Evolutionary conservation across 1,140 invertebrate species (phyloP), one percentile per base, ranked within the genome.

Genomic region (Drosophila cardini): DNA sequence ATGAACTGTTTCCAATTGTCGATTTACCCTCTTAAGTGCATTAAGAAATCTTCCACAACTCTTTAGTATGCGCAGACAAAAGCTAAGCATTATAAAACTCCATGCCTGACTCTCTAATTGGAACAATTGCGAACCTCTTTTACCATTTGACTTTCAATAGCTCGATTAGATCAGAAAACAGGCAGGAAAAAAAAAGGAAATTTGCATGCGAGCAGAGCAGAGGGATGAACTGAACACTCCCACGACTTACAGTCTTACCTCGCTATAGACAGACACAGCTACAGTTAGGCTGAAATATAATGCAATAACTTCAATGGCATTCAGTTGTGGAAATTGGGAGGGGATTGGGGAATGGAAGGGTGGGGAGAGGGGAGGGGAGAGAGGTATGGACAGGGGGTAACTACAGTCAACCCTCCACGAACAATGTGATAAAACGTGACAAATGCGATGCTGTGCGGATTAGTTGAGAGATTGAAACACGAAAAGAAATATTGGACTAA

Each of bases 391-490:
- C 21, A 7, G 63, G 15, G 48, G 40, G 11, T 9, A 26, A 40
- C 45, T 40, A 13, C 36, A 21, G 15, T 45, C 46, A 62, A 65
- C 53, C 55, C 75, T 53, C 64, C 56, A 40, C 50, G 18, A 32
- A 13, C 15, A 57, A 11, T 42, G 30, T 56, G 61, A 64, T 74
- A 72, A 76, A 72, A 79, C 77, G 77, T 79, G 77, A 79, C 77
- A 79, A 79, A 79, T 73, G 48, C 58, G 57, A 56, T 58, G 52
- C 53, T 64, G 36, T 46, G 40, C 64, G 64, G 73, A 79, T 79
- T 76, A 76, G 46, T 67, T 46, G 32, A 63, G 40, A 42, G 9
- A 8, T 45, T 36, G 50, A 48, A 16, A 38, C 48, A 32, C 48
- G 48, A 30, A 5, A 52, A 52, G 9, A 50, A 50, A 30, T 50